phyloP scores from a whole-genome alignment of 64 coral and sea anemone genomes.

The Pocillopora damicornis region DNA sequence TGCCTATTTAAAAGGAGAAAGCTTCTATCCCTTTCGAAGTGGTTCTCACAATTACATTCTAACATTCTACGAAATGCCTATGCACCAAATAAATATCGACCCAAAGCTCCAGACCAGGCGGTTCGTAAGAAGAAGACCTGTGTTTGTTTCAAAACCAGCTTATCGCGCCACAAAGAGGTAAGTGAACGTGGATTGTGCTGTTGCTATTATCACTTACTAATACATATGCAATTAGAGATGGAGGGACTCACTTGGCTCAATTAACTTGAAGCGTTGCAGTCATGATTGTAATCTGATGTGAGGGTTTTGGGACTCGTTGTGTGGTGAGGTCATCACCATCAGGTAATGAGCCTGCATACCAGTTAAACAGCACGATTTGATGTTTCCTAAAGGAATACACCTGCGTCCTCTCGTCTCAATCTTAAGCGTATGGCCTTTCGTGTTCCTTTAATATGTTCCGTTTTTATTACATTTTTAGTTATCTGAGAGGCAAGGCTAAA shows the following conservation, averaged over 20 bases:
- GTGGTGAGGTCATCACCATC: too few relatives aligned
- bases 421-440: too few relatives aligned
- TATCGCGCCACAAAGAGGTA: not conserved
- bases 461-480: too few relatives aligned
- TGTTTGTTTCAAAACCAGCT: not conserved
- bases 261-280: too few relatives aligned
- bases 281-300: too few relatives aligned
- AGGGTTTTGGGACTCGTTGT: too few relatives aligned
- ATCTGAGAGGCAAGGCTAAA: not conserved
- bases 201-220: not conserved
- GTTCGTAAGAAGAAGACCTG: constrained; percentile 8
- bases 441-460: too few relatives aligned
- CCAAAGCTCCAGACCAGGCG: not conserved
- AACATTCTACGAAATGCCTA: not conserved
- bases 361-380: not conserved
- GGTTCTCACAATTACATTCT: not conserved
- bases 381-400: too few relatives aligned
- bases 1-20: not conserved
- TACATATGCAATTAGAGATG: too few relatives aligned
- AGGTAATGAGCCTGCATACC: too few relatives aligned
- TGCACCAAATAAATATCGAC: constrained; percentile 7
- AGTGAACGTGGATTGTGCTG: not conserved
- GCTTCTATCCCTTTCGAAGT: not conserved
- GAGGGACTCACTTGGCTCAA: too few relatives aligned
- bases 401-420: too few relatives aligned